Conservation (phyloP, 2,888 invertebrate genomes). For the Cyaniris semiargus region DNA sequence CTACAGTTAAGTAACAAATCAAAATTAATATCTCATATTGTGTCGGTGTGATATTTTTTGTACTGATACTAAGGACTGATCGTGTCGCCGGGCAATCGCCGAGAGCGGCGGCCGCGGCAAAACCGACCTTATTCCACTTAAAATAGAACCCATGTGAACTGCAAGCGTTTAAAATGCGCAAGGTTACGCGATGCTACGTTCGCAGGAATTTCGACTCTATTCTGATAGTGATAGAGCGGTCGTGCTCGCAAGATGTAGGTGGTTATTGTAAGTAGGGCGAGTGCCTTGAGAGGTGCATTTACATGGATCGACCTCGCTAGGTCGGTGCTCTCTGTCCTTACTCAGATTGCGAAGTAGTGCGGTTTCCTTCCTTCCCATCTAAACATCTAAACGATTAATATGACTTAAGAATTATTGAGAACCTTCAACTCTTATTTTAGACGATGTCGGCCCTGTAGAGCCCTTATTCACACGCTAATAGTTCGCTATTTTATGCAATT, state of each 20-base stretch:
- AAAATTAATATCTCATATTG: constrained; percentile 24
- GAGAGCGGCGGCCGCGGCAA: constrained; percentile 40
- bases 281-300: constrained; percentile 73
- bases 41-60: constrained; percentile 29
- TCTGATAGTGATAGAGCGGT: constrained; percentile 31
- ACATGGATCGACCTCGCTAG: constrained; percentile 72
- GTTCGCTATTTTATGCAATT: not conserved
- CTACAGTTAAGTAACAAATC: constrained; percentile 15
- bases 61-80: constrained; percentile 29
- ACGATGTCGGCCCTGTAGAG: not conserved
- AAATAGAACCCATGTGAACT: constrained; percentile 38
- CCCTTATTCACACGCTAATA: not conserved
- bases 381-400: constrained; percentile 36
- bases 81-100: constrained; percentile 16
- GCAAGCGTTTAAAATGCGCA: constrained; percentile 40
- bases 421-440: constrained; percentile 13
- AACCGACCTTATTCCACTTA: constrained; percentile 42
- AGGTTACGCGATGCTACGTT: constrained; percentile 30
- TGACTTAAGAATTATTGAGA: constrained; percentile 16
- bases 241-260: constrained; percentile 16
- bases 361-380: constrained; percentile 71
- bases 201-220: constrained; percentile 43
- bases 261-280: constrained; percentile 65
- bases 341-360: constrained; percentile 50
- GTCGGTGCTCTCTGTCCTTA: constrained; percentile 61